Evolutionary conservation across 2,888 invertebrate genomes (phyloP), one percentile per base, ranked within the genome.

Genomic region (Acanthosoma haemorrhoidale): DNA sequence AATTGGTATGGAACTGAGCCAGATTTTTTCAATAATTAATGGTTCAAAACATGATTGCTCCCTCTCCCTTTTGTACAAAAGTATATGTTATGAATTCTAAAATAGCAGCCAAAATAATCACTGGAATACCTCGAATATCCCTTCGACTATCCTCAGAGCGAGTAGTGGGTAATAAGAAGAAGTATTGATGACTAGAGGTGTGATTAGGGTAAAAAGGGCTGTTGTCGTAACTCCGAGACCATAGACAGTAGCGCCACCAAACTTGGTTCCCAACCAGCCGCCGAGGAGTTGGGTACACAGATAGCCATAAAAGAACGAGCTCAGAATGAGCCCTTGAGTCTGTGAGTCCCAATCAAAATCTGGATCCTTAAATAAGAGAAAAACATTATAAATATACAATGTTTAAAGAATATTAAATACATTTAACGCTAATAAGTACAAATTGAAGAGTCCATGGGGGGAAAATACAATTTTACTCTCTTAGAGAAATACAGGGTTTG

Each of bases 241-340:
- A 78, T 89, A 90, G 15, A 91, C 86, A 80, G 85, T 81, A 76
- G 41, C 92, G 72, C 94, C 96, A 75, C 96, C 96, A 78, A 92
- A 86, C 79, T 86, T 87, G 75, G 89, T 86, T 3, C 92, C 91
- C 61, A 96, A 81, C 85, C 89, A 91, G 60, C 94, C 94, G 0
- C 93, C 94, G 0, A 90, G 84, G 41, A 94, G 81, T 79, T 91
- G 94, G 0, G 94, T 94, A 70, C 90, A 80, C 70, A 94, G 86
- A 80, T 94, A 94, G 0, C 94, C 94, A 78, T 92, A 93, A 83
- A 94, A 94, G 81, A 94, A 94, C 0, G 92, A 90, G 77, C 92
- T 91, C 64, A 94, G 80, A 32, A 94, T 86, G 66, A 89, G 81
- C 0, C 93, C 93, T 80, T 89, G 90, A 39, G 88, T 85, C 77